Percentiles rank a stretch among this genome's conserved stretches.
phyloP scores from a whole-genome alignment of 37 sponge, comb jelly and placozoan genomes.

The Crambe crambe region DNA sequence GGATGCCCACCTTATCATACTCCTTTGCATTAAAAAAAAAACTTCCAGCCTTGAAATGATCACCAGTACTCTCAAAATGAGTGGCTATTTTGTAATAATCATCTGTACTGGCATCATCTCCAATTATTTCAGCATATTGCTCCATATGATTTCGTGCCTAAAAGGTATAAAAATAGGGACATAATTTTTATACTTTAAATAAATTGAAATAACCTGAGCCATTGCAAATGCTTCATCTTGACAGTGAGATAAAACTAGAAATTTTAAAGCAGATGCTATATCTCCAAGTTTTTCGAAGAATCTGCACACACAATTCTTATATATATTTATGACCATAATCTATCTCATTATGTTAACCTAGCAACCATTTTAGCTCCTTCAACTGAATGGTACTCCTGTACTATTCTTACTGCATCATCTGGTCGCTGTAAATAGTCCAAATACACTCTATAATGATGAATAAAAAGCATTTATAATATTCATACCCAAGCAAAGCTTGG shows the following conservation, averaged over 20 bases:
- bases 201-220: conserved; percentile 81
- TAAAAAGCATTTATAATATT: no score
- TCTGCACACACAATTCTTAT: conserved; percentile 39
- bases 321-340: no score
- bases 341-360: no score
- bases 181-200: no score
- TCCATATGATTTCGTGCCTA: conserved; percentile 82
- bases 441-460: conserved; percentile 50
- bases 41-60: conserved; percentile 77
- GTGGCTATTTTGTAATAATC: conserved; percentile 86
- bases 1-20: conserved; percentile 70
- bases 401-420: conserved; percentile 94
- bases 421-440: conserved; percentile 71
- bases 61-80: conserved; percentile 64
- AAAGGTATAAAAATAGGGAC: neutral
- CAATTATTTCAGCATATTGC: conserved; percentile 90
- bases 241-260: conserved; percentile 89
- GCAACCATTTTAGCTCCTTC: conserved; percentile 98
- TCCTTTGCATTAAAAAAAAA: conserved; percentile 82
- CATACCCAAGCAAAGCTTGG: no score
- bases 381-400: conserved; percentile 76
- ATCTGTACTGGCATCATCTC: conserved; percentile 73
- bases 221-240: conserved; percentile 89
- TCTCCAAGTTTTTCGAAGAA: conserved; percentile 90
- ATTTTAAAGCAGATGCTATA: conserved; percentile 81